Percentiles rank a stretch among this genome's conserved stretches.
Conservation (phyloP, 2,888 invertebrate species). For the Abrostola tripartita region DNA sequence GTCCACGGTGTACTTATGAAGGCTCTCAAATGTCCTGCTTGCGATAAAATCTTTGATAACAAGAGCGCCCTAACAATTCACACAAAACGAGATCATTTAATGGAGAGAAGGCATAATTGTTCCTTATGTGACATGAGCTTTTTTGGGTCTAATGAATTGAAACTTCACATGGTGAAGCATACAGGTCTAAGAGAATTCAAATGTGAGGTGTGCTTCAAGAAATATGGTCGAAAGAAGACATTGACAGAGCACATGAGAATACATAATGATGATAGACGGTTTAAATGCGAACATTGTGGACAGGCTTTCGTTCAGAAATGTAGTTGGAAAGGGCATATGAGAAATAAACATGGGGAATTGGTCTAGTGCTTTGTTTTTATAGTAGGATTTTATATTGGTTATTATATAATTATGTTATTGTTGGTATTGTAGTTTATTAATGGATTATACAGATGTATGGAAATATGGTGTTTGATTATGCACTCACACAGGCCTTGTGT, state of each 20-base stretch:
- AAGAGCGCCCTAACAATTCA: constrained; percentile 68
- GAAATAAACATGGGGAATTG: constrained; percentile 55
- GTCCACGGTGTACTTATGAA: constrained; percentile 67
- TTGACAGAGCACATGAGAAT: constrained; percentile 66
- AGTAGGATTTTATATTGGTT: not conserved
- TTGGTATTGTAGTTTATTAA: constrained; percentile 7
- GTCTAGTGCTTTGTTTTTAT: constrained; percentile 24
- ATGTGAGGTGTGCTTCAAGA: constrained; percentile 67
- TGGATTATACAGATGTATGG: not conserved
- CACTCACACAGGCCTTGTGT: no score
- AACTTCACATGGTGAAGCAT: constrained; percentile 65
- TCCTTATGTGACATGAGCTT: constrained; percentile 70
- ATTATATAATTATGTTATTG: not conserved
- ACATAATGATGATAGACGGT: constrained; percentile 63
- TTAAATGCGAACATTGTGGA: constrained; percentile 60
- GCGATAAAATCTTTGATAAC: constrained; percentile 67
- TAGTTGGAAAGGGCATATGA: constrained; percentile 63
- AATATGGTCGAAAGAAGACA: constrained; percentile 64
- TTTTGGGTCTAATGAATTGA: constrained; percentile 64
- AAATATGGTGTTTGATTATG: not conserved
- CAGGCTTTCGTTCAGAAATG: constrained; percentile 64
- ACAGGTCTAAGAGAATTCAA: constrained; percentile 62
- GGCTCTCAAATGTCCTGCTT: constrained; percentile 69
- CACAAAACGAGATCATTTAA: constrained; percentile 71
- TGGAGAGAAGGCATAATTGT: constrained; percentile 73